phyloP scores from a whole-genome alignment of 2,113 vertebrate species.

The western clawed frog (Xenopus tropicalis) region UCB_Xtro_10.0 CM004446.2:104066001-104066500 shows the following conservation, averaged over 20 bases:
- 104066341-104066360: neutral
- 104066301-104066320: constrained; percentile 10
- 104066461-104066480: no score
- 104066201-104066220: constrained; percentile 31
- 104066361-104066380: neutral
- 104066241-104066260: constrained; percentile 14
- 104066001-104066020: constrained; percentile 22
- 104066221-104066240: constrained; percentile 3
- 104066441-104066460: no score
- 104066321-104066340: neutral
- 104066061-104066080: constrained; percentile 20
- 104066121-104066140: constrained; percentile 25
- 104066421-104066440: no score
- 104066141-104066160: constrained; percentile 40
- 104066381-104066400: no score
- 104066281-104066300: constrained; percentile 20
- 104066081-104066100: constrained; percentile 37
- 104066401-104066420: no score
- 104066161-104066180: constrained; percentile 43
- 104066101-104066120: constrained; percentile 40
- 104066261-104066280: constrained; percentile 10
- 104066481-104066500: no score
- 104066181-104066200: constrained; percentile 44
- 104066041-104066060: constrained; percentile 39
- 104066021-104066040: neutral